Evolutionary conservation across 2,888 invertebrate genomes (phyloP).

Genomic region (Callinectes sapidus): DNA sequence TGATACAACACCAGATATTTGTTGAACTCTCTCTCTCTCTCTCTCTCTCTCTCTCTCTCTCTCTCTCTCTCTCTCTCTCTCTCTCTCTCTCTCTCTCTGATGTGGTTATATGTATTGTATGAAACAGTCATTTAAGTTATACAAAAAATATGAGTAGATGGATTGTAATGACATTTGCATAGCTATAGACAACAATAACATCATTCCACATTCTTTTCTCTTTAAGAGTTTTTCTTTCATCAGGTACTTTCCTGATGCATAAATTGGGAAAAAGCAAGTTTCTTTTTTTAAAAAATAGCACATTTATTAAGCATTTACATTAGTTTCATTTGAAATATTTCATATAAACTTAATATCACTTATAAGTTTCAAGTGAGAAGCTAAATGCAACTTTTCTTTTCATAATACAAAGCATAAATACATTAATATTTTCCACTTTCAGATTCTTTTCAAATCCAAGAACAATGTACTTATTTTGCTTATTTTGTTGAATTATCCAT

Average conservation of each 20-base stretch:
- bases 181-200: neutral
- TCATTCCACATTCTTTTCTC: neutral
- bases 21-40: neutral
- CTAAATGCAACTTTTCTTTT: neutral
- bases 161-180: neutral
- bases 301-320: neutral
- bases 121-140: neutral
- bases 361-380: constrained; percentile 8
- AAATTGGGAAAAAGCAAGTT: neutral
- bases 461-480: neutral
- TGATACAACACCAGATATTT: neutral
- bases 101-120: neutral
- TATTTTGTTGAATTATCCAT: neutral
- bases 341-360: neutral
- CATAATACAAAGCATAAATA: neutral
- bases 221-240: neutral
- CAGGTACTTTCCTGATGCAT: neutral
- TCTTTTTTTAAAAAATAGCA: neutral
- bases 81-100: neutral
- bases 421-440: neutral
- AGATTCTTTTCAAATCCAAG: neutral
- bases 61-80: too few species aligned
- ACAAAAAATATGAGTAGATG: neutral
- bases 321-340: neutral
- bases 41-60: neutral